These are phyloP conservation scores for Antennarius maculatus DNA, from an alignment of 2,797 vertebrate species.

Conservation along the genomic window DNA sequence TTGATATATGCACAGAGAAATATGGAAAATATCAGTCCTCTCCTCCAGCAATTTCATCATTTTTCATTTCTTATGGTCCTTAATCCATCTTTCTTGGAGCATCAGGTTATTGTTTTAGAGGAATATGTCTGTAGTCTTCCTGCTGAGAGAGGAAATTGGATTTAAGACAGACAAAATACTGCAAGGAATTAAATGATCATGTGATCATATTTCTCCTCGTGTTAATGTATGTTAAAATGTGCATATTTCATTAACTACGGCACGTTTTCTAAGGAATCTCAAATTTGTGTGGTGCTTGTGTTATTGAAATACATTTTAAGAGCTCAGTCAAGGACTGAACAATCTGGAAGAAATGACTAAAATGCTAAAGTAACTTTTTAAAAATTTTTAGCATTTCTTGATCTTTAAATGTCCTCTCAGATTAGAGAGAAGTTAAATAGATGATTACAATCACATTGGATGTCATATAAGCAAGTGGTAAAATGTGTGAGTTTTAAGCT, in stretches of 20 bases:
- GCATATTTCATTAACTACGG: conserved; percentile 36
- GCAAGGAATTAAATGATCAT: conserved; percentile 63
- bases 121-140: conserved; percentile 77
- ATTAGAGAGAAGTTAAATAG: background rate
- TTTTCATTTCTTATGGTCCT: conserved; percentile 69
- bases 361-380: conserved; percentile 1
- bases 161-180: conserved; percentile 67
- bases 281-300: conserved; percentile 31
- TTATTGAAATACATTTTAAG: conserved; percentile 37
- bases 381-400: conserved; percentile 1
- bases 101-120: conserved; percentile 74
- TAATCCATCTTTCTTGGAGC: conserved; percentile 79
- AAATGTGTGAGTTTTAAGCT: background rate
- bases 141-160: conserved; percentile 65
- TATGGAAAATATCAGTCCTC: conserved; percentile 68
- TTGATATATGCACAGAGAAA: conserved; percentile 78
- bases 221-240: conserved; percentile 58
- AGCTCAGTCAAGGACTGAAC: conserved; percentile 29
- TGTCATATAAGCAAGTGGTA: conserved; percentile 1
- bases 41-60: conserved; percentile 69
- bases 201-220: conserved; percentile 66
- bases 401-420: background rate
- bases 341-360: conserved; percentile 4
- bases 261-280: conserved; percentile 27
- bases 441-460: conserved; percentile 5